Conservation (phyloP, 30 jellyfish, hydroid and myxozoan genomes). For the Hydractinia symbiolongicarpus region DNA sequence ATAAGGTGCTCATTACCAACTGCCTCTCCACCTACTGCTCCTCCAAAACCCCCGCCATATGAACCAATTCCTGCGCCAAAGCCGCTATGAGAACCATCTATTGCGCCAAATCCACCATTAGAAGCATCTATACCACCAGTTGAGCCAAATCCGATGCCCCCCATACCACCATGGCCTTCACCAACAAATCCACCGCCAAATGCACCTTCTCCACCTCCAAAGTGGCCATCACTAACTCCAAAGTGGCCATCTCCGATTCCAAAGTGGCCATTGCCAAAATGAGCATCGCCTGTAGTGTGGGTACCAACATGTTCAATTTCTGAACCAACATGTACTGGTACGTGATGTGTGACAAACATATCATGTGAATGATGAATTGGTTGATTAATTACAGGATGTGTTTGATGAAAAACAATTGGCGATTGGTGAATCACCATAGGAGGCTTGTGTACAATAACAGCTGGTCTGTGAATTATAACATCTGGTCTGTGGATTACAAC, state of each 20-base stretch:
- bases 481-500: constrained; percentile 84
- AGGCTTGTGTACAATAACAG: constrained; percentile 90
- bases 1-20: constrained; percentile 26
- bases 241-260: constrained; percentile 18
- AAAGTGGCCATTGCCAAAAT: not conserved
- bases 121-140: constrained; percentile 14
- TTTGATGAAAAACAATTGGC: constrained; percentile 88
- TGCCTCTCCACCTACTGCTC: constrained; percentile 37
- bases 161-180: not conserved
- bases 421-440: constrained; percentile 78
- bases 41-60: constrained; percentile 17
- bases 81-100: constrained; percentile 25
- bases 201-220: constrained; percentile 14
- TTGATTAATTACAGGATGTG: constrained; percentile 77
- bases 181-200: constrained; percentile 1
- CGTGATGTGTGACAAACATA: constrained; percentile 54
- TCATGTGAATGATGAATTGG: constrained; percentile 72
- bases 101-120: not conserved
- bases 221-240: not conserved
- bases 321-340: constrained; percentile 76
- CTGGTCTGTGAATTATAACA: constrained; percentile 87
- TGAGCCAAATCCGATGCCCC: constrained; percentile 2
- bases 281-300: constrained; percentile 20
- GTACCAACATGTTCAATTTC: constrained; percentile 47
- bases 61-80: constrained; percentile 48